Percentiles rank a stretch among this genome's conserved stretches.
Conservation (phyloP, 1,140 invertebrate genomes). For the Scaptomyza pallida region DNA sequence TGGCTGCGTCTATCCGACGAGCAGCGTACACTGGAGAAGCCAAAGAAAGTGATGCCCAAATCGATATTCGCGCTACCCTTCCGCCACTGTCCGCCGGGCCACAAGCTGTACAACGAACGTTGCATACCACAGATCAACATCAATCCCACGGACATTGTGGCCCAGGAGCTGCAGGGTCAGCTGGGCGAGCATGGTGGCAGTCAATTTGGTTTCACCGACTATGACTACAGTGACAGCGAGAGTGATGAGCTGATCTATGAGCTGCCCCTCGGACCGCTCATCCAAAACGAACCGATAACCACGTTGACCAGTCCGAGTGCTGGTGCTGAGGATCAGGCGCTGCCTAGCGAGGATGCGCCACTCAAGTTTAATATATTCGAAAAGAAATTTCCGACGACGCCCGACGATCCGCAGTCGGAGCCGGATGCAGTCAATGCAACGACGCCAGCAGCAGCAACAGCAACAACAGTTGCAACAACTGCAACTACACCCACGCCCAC, state of each 20-base stretch:
- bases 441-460: conserved; percentile 1
- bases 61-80: conserved; percentile 79
- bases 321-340: conserved; percentile 52
- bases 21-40: conserved; percentile 64
- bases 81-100: conserved; percentile 62
- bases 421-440: conserved; percentile 23
- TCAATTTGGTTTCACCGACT: conserved; percentile 35
- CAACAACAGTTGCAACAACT: conserved; percentile 5
- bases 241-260: conserved; percentile 47
- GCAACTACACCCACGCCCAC: conserved; percentile 12
- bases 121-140: conserved; percentile 74
- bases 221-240: conserved; percentile 49
- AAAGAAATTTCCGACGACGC: conserved; percentile 67
- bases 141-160: conserved; percentile 59
- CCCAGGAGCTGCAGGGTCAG: conserved; percentile 56
- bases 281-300: not conserved
- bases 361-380: conserved; percentile 81
- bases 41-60: conserved; percentile 80
- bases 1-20: conserved; percentile 71
- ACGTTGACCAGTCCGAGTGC: not conserved
- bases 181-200: conserved; percentile 17
- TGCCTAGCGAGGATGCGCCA: conserved; percentile 77
- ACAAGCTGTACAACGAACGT: conserved; percentile 63
- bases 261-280: conserved; percentile 20
- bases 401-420: conserved; percentile 19